Base-by-base conservation (phyloP, 2,888 invertebrate genomes). In the Apotomis capreana region DNA sequence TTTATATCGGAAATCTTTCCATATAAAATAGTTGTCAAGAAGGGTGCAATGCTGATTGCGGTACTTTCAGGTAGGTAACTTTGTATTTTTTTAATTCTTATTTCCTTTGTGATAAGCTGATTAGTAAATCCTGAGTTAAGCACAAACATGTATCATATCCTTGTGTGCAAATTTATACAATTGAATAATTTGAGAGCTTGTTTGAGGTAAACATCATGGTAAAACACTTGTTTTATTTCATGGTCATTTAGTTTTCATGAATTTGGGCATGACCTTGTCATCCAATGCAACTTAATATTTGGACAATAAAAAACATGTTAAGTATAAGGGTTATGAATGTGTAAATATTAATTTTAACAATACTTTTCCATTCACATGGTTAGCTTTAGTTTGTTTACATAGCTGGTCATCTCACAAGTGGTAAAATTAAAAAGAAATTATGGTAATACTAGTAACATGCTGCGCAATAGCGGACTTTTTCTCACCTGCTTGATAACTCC, bases 401-500 rank as follows among this genome's bases (percentile, higher is more conserved):
- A 49, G 9, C 49, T 9, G 9, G 8, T 10, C 10, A 10, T 49
- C 49, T 49, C 15, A 51, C 5, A 26, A 4, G n/a, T 3, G 36
- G 26, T 44, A 44, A 13, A 59, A 15, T 36, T 52, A 37, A 10
- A 5, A 63, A 13, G 9, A 12, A 51, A 12, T 36, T 3, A 58
- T 49, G 1, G 12, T 4, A 8, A 13, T 13, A 37, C 2, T 52
- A 5, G 9, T 3, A 49, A 37, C n/a, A 55, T 49, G 10, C 12
- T 55, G 26, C 12, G 55, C 15, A 64, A 64, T 55, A n/a, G 6
- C 36, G 8, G 4, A 36, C 6, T 55, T 0, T 3, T 15, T 26
- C 65, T 10, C 74, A 93, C 93, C 92, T 90, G 78, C 91, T 91
- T 12, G 91, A 91, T 5, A 87, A 74, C 71, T 90, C 91, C 74